Conservation (phyloP, 2,888 invertebrate genomes). For the Apodemia zela region DNA sequence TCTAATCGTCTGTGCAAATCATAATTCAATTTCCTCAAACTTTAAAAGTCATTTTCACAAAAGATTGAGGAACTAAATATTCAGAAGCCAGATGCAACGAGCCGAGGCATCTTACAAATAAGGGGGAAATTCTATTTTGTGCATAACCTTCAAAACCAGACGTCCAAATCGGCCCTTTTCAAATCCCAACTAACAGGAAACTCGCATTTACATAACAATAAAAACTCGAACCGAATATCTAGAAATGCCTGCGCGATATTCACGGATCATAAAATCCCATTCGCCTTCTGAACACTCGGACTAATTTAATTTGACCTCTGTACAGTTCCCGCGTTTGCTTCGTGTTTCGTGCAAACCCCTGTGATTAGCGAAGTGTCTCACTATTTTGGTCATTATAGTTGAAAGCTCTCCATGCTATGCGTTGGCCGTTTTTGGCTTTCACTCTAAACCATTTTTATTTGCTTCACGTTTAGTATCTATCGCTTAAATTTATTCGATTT, state of each 20-base stretch:
- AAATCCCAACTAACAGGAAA: constrained; percentile 79
- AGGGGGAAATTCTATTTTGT: constrained; percentile 63
- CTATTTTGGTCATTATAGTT: constrained; percentile 54
- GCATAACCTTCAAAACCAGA: constrained; percentile 77
- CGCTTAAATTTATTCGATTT: neutral
- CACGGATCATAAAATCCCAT: constrained; percentile 78
- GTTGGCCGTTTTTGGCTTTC: constrained; percentile 51
- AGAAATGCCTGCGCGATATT: constrained; percentile 78
- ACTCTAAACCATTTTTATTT: constrained; percentile 31
- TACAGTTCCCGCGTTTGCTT: constrained; percentile 39
- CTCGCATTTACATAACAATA: constrained; percentile 80
- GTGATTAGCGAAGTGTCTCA: constrained; percentile 47
- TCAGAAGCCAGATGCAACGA: constrained; percentile 49
- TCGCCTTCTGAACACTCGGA: constrained; percentile 58
- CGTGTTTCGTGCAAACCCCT: constrained; percentile 42
- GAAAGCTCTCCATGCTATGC: constrained; percentile 46
- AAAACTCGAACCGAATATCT: constrained; percentile 79
- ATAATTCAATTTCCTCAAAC: constrained; percentile 62
- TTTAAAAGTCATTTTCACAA: constrained; percentile 60
- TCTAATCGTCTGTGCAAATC: constrained; percentile 55
- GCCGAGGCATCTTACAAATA: constrained; percentile 63
- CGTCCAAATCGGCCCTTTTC: constrained; percentile 79
- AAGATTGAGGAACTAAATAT: constrained; percentile 55
- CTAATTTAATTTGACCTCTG: constrained; percentile 65
- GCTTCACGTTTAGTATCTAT: constrained; percentile 22